Evolutionary conservation across 2,113 vertebrate genomes (phyloP), one percentile per base, ranked within the genome.

Genomic region (Gallinago paraguaiae): DNA sequence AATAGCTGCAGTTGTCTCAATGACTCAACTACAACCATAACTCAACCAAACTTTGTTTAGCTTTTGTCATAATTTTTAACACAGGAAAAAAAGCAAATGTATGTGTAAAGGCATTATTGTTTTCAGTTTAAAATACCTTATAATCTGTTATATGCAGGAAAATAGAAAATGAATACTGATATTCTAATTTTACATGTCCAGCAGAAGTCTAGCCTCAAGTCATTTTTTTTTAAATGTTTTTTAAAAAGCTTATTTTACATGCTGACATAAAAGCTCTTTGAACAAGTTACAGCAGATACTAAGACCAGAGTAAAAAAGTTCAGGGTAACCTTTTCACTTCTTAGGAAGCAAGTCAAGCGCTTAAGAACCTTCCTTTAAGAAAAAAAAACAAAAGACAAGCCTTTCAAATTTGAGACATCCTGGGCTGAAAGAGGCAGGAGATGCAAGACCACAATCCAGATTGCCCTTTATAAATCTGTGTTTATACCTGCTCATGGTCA

Each of bases 401-500:
- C 8, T 78, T 84, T 43, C 53, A 80, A 35, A 89, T 82, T 43
- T 76, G 67, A 70, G 45, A 65, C 53, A 53, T 71, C 23, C 39
- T 33, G 12, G 27, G 33, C 56, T 65, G 27, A 85, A 68, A 70
- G 33, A 82, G 17, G 41, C 8, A 39, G 23, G 9, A 85, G 30
- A 65, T 45, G 14, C 43, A 70, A 70, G 78, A 19, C 22, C 28
- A 81, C n/a, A 72, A 13, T 17, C 12, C 71, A 77, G 50, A 33
- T 2, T 57, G 41, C 6, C 43, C 20, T 60, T 39, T 19, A 53
- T 25, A 84, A 74, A 74, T 14, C 11, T 2, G 4, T 23, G 22
- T 63, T 83, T 41, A 7, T 28, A 59, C 24, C 45, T 72, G 59
- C 14, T 13, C 0, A 0, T 9, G 20, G 7, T 65, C 70, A 39